Evolutionary conservation across 2,888 invertebrate genomes (phyloP).

Genomic region (Noctua janthe): DNA sequence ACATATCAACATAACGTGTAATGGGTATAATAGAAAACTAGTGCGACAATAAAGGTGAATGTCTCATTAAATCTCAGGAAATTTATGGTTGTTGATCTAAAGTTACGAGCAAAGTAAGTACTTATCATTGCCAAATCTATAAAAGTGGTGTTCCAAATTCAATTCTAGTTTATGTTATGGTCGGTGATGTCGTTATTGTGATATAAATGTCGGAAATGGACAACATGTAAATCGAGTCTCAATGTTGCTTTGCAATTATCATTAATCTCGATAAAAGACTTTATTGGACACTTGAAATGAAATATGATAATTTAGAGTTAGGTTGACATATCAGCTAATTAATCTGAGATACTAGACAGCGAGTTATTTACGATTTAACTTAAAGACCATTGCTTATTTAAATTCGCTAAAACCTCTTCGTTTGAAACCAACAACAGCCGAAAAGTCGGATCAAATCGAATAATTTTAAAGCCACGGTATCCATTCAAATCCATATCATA

Average conservation of each 20-base stretch:
- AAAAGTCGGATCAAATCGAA: conserved; percentile 1
- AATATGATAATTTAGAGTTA: conserved; percentile 25
- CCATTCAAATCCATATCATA: conserved; percentile 35
- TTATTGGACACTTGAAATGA: conserved; percentile 29
- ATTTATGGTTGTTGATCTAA: conserved; percentile 39
- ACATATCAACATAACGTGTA: background rate
- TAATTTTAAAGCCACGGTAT: conserved; percentile 1
- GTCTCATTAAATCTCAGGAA: conserved; percentile 20
- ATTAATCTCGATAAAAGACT: conserved; percentile 42
- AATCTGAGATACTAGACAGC: conserved; percentile 2
- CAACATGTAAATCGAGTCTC: conserved; percentile 32
- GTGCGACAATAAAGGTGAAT: conserved; percentile 27
- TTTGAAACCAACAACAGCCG: background rate
- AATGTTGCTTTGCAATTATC: conserved; percentile 45
- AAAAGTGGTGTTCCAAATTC: conserved; percentile 62
- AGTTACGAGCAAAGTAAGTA: conserved; percentile 24
- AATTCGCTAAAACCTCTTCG: background rate
- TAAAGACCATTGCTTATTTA: background rate
- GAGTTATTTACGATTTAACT: conserved; percentile 17
- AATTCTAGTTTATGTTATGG: conserved; percentile 56
- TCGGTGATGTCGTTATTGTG: conserved; percentile 42
- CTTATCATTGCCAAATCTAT: conserved; percentile 54
- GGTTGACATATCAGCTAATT: conserved; percentile 31
- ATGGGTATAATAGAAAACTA: background rate
- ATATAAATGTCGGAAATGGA: conserved; percentile 58